Base-by-base conservation (phyloP, 1,140 invertebrate genomes). In the Pachyrhynchus sulphureomaculatus region DNA sequence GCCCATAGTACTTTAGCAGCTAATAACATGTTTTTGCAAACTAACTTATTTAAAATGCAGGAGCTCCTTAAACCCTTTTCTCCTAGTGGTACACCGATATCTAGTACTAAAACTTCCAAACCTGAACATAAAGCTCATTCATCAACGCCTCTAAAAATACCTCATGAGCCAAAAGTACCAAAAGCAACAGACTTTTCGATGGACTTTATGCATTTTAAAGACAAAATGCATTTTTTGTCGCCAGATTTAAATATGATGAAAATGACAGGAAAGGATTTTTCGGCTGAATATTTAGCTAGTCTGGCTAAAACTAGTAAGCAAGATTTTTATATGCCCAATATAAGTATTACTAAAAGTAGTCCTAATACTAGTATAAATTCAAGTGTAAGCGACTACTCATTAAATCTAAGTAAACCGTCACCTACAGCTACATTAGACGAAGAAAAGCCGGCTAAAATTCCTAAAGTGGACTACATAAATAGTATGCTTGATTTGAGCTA, bases 1-100 rank as follows among this genome's bases (percentile, higher is more conserved):
- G 84, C 84, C 0, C 85, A 86, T 67, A 83, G 82, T n/a, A 86
- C 84, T 23, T 73, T 87, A 60, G 84, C 84, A 0, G 84, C 84
- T 2, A 86, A 86, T 65, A 86, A 86, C 66, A 85, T 86, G 83
- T 86, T 86, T 42, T 76, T 87, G 64, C 83, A 78, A 34, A 79
- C 78, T 12, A 80, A 80, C 59, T 71, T 80, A 20, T 71, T 81
- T 56, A 79, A 81, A 59, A 81, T 81, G 70, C 80, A 81, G 65
- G 80, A 82, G 55, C 73, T 80, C 0, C 62, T 82, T 4, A 80
- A 79, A 75, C 80, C 70, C 63, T 76, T 79, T 79, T 51, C 72
- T 77, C 17, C 72, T 75, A 58, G 71, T 68, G 8, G 71, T 72
- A 13, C 69, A 69, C 0, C 75, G 68, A 13, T 67, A 57, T 29